Evolutionary conservation across 1,140 invertebrate species (phyloP).

Genomic region (Drosophila persimilis): DNA sequence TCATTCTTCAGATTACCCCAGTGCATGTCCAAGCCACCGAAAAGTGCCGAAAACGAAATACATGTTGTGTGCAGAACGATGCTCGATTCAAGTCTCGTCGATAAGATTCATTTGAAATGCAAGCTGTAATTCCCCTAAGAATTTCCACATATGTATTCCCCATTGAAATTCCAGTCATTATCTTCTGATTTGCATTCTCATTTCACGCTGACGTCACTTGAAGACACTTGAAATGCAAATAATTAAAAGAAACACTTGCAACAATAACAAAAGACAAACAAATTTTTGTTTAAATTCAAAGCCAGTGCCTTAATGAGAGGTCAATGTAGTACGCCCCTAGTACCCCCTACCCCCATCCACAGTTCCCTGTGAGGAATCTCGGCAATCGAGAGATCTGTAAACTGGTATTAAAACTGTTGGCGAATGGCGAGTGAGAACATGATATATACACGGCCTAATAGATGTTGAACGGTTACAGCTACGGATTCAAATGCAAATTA

Average conservation of each 20-base stretch:
- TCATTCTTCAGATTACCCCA: no score
- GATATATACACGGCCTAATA: conserved; percentile 32
- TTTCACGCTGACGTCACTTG: conserved; percentile 48
- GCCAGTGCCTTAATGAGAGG: conserved; percentile 65
- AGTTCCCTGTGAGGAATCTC: not conserved
- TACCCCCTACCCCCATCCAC: not conserved
- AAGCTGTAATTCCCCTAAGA: not conserved
- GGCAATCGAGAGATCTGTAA: conserved; percentile 12
- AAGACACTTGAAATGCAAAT: conserved; percentile 60
- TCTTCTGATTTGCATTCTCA: conserved; percentile 16
- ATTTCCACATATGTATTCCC: not conserved
- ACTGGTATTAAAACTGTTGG: conserved; percentile 18
- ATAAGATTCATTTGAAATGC: no score
- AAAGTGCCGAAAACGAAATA: no score
- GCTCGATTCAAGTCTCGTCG: no score
- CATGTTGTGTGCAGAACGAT: no score
- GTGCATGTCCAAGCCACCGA: no score
- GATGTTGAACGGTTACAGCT: conserved; percentile 42
- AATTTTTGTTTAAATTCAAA: conserved; percentile 40
- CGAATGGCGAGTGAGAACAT: not conserved
- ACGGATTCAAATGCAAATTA: conserved; percentile 60
- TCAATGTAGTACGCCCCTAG: conserved; percentile 46
- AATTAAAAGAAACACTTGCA: conserved; percentile 36
- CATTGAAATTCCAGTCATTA: conserved; percentile 8
- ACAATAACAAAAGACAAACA: conserved; percentile 44